phyloP scores from a whole-genome alignment of 2,888 invertebrate genomes.

The Hanleya hanleyi region DNA sequence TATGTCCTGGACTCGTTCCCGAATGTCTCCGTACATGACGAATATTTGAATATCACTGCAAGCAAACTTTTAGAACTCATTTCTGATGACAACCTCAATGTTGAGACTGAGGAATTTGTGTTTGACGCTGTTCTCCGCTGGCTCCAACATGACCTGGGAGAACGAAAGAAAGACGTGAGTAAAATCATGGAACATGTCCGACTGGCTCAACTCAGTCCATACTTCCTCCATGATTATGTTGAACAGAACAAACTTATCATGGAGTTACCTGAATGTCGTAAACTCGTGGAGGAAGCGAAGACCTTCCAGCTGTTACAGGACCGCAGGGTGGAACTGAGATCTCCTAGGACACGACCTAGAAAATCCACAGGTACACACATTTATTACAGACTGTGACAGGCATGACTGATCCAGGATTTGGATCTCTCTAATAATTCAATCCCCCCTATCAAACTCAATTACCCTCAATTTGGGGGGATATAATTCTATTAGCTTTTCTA shows the following conservation, averaged over 20 bases:
- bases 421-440: no score
- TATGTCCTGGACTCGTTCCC: slow-evolving; percentile 70
- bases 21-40: slow-evolving; percentile 55
- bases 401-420: background rate
- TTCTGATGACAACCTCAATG: slow-evolving; percentile 74
- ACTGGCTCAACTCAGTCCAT: slow-evolving; percentile 75
- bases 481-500: no score
- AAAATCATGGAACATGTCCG: slow-evolving; percentile 74
- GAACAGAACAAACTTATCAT: slow-evolving; percentile 70
- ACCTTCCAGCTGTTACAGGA: slow-evolving; percentile 75
- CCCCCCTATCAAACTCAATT: no score
- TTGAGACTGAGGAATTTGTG: slow-evolving; percentile 75
- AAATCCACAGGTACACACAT: slow-evolving; percentile 65
- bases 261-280: slow-evolving; percentile 70
- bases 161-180: slow-evolving; percentile 65
- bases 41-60: slow-evolving; percentile 72
- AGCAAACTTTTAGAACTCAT: slow-evolving; percentile 75
- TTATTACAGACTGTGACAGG: background rate
- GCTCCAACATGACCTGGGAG: slow-evolving; percentile 70
- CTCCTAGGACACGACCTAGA: slow-evolving; percentile 72
- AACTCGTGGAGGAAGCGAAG: slow-evolving; percentile 75
- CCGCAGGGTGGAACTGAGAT: slow-evolving; percentile 71
- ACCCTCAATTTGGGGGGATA: no score
- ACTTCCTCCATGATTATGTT: slow-evolving; percentile 75
- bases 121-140: slow-evolving; percentile 75